These are phyloP conservation scores for Eucera pruinosa DNA, from an alignment of 2,888 invertebrate genomes.

Conservation along the genomic window DNA sequence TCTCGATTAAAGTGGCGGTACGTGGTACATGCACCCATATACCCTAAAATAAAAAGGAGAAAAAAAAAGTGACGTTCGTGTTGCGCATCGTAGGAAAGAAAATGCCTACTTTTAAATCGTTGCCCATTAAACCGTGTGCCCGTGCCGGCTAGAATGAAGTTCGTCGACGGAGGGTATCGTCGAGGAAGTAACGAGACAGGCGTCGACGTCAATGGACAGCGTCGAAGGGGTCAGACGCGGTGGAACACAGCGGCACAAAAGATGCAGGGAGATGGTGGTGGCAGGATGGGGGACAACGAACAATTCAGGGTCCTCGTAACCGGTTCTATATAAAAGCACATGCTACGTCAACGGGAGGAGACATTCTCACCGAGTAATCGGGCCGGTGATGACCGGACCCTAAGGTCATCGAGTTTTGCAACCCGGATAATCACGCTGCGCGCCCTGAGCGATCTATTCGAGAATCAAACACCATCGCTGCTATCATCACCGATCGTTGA, in stretches of 20 bases:
- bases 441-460: too few species aligned
- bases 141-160: too few species aligned
- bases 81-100: too few species aligned
- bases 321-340: conserved; percentile 80
- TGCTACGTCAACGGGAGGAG: conserved; percentile 75
- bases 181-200: background rate
- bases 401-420: conserved; percentile 24
- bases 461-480: too few species aligned
- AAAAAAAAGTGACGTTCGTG: too few species aligned
- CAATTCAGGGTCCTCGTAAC: conserved; percentile 78
- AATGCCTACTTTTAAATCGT: too few species aligned
- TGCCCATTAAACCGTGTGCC: too few species aligned
- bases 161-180: too few species aligned
- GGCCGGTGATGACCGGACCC: conserved; percentile 40
- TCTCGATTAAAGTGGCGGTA: too few species aligned
- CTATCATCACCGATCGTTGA: too few species aligned
- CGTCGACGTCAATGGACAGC: background rate
- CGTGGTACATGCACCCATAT: too few species aligned
- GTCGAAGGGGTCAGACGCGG: conserved; percentile 26
- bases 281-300: conserved; percentile 71
- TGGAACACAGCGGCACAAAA: conserved; percentile 30
- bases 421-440: background rate
- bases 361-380: conserved; percentile 69
- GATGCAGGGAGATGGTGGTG: conserved; percentile 45
- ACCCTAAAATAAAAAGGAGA: too few species aligned